Percentiles rank a stretch among this genome's conserved stretches.
These are phyloP conservation scores for Drosophila albomicans DNA, from an alignment of 1,140 invertebrate species.

Conservation along the genomic window DNA sequence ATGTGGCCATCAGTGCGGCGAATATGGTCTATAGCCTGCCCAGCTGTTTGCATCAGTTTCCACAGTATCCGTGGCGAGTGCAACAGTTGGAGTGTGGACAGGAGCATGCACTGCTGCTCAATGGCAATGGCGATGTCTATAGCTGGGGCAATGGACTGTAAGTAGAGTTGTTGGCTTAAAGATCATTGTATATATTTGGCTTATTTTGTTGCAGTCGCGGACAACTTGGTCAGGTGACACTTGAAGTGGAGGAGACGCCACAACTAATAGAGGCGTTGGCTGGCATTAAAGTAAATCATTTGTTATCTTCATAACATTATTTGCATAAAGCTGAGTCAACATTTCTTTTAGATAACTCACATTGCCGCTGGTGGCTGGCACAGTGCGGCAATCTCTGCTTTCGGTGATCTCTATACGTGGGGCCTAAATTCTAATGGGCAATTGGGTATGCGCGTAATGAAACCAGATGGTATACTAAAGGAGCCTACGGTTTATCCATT, in stretches of 20 bases:
- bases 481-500: slow-evolving; percentile 76
- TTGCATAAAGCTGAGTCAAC: slow-evolving; percentile 13
- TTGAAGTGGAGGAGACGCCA: slow-evolving; percentile 88
- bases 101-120: slow-evolving; percentile 91
- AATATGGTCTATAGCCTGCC: slow-evolving; percentile 88
- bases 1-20: slow-evolving; percentile 85
- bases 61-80: slow-evolving; percentile 86
- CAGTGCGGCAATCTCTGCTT: slow-evolving; percentile 90
- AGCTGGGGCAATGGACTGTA: slow-evolving; percentile 93
- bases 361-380: slow-evolving; percentile 95
- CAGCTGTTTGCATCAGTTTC: slow-evolving; percentile 86
- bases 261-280: slow-evolving; percentile 89
- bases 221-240: slow-evolving; percentile 91
- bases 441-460: slow-evolving; percentile 88
- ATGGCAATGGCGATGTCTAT: slow-evolving; percentile 90
- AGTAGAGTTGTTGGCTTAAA: slow-evolving; percentile 47
- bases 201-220: slow-evolving; percentile 88
- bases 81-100: slow-evolving; percentile 90
- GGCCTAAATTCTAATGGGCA: slow-evolving; percentile 96
- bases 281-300: slow-evolving; percentile 87
- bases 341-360: slow-evolving; percentile 85
- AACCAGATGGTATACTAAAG: slow-evolving; percentile 59
- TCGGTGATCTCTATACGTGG: slow-evolving; percentile 94
- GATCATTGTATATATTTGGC: no score
- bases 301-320: slow-evolving; percentile 29